phyloP scores from a whole-genome alignment of 2,888 invertebrate species.

The Spodoptera picta region DNA sequence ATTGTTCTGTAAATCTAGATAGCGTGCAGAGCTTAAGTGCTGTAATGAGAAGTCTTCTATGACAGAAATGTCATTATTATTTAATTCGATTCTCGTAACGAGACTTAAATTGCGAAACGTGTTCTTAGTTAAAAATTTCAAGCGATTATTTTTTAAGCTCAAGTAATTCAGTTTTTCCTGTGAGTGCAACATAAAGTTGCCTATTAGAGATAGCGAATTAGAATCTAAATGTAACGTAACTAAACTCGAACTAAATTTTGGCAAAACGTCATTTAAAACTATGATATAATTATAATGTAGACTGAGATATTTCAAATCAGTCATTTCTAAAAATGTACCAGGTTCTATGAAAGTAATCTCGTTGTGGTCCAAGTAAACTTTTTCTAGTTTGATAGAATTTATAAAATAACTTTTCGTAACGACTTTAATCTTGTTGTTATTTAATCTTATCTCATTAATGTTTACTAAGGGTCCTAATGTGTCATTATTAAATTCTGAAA shows the following conservation, averaged over 20 bases:
- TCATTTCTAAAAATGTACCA: slow-evolving; percentile 92
- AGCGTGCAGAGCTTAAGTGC: slow-evolving; percentile 92
- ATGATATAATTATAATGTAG: slow-evolving; percentile 94
- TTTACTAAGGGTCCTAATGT: slow-evolving; percentile 93
- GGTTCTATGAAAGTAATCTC: slow-evolving; percentile 93
- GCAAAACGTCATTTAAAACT: slow-evolving; percentile 93
- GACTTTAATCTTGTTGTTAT: slow-evolving; percentile 93
- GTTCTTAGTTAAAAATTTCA: slow-evolving; percentile 91
- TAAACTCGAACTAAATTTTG: slow-evolving; percentile 91
- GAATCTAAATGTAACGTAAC: slow-evolving; percentile 93
- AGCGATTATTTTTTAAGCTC: slow-evolving; percentile 93
- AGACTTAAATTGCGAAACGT: slow-evolving; percentile 93
- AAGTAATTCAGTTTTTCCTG: slow-evolving; percentile 95
- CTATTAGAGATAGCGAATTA: slow-evolving; percentile 92
- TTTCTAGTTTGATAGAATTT: slow-evolving; percentile 92
- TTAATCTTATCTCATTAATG: slow-evolving; percentile 93
- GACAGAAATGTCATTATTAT: slow-evolving; percentile 93
- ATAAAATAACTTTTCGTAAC: slow-evolving; percentile 93
- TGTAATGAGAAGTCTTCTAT: slow-evolving; percentile 95
- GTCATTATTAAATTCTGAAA: slow-evolving; percentile 93
- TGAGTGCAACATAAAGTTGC: slow-evolving; percentile 92
- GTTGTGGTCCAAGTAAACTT: slow-evolving; percentile 96
- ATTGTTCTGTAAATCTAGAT: slow-evolving; percentile 94
- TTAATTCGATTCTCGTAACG: slow-evolving; percentile 93
- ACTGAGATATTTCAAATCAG: slow-evolving; percentile 94